phyloP scores from a whole-genome alignment of 2,113 vertebrate species.

The Ginglymostoma cirratum region DNA sequence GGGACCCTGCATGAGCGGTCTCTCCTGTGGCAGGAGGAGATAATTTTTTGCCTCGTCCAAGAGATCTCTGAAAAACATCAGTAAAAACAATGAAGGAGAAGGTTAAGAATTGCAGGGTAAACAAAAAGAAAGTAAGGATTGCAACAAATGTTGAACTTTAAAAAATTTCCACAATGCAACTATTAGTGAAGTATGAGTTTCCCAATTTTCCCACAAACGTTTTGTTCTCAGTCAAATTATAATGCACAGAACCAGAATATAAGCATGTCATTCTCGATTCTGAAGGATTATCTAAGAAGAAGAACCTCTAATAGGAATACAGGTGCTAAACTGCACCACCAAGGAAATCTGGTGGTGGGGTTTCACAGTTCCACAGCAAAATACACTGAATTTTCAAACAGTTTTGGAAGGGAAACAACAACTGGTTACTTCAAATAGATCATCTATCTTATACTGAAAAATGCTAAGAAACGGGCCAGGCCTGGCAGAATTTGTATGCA shows the following conservation, averaged over 20 bases:
- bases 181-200: no score
- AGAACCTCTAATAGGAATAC: background rate
- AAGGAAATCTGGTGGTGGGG: background rate
- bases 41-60: slow-evolving; percentile 41
- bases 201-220: no score
- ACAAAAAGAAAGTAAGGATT: no score
- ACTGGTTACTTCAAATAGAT: background rate
- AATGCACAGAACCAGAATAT: no score
- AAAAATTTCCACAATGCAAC: no score
- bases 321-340: background rate
- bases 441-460: background rate
- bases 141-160: no score
- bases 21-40: slow-evolving; percentile 41
- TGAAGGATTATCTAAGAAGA: no score
- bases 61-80: slow-evolving; percentile 41
- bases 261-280: no score
- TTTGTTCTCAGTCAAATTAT: no score
- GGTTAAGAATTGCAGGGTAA: background rate
- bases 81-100: background rate
- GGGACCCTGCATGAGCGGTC: slow-evolving; percentile 6
- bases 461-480: background rate
- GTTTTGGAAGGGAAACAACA: background rate
- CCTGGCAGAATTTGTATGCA: background rate
- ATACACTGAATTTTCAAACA: background rate
- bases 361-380: background rate